phyloP scores from a whole-genome alignment of 2,888 invertebrate genomes.

The Melangyna quadrimaculata region DNA sequence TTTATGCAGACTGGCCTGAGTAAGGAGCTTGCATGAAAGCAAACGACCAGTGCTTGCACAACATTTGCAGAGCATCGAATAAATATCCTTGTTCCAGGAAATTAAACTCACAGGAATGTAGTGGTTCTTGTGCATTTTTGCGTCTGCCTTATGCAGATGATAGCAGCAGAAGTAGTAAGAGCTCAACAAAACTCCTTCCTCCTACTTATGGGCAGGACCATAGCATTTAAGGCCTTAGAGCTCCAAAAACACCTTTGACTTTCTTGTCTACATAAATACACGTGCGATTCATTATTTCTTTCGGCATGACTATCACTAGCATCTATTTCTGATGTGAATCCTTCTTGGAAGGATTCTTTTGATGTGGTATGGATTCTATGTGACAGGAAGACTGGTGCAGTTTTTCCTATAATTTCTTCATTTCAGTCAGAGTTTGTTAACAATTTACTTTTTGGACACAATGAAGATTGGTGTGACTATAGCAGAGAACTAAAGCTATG shows the following conservation, averaged over 20 bases:
- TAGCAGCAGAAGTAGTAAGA: neutral
- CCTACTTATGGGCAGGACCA: neutral
- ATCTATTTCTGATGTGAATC: neutral
- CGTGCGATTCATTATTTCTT: neutral
- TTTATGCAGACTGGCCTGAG: neutral
- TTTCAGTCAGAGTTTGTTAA: too few species aligned
- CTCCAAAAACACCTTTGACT: neutral
- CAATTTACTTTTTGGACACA: too few species aligned
- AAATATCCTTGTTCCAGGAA: constrained; percentile 62
- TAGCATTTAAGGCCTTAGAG: neutral
- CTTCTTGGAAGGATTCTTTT: constrained; percentile 26
- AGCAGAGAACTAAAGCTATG: too few species aligned
- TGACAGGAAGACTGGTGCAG: neutral
- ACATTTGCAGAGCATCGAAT: constrained; percentile 47
- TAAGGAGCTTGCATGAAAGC: neutral
- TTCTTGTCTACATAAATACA: constrained; percentile 42
- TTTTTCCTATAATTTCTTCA: constrained; percentile 6
- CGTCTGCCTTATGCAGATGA: constrained; percentile 53
- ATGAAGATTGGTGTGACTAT: too few species aligned
- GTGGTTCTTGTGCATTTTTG: neutral
- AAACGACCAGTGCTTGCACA: constrained; percentile 18
- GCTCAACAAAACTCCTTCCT: constrained; percentile 10
- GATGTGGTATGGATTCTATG: neutral
- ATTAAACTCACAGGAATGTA: constrained; percentile 56
- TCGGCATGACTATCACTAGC: neutral